phyloP scores from a whole-genome alignment of 2,797 vertebrate genomes.

The Sandelia bainsii region DNA sequence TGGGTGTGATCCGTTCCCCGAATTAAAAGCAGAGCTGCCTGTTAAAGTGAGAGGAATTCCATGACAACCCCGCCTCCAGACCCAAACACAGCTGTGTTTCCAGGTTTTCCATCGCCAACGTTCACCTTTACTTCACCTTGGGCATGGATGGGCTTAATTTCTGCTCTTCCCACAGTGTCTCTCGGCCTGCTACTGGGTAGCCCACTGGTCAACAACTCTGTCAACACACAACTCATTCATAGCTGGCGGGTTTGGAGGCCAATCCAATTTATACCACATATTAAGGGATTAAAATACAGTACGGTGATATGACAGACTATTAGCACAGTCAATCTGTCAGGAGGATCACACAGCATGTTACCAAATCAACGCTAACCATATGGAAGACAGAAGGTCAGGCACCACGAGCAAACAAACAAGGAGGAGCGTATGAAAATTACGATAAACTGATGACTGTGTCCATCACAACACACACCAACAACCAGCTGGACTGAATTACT shows the following conservation, averaged over 20 bases:
- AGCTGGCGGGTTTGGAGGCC: conserved; percentile 49
- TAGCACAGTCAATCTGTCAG: conserved; percentile 69
- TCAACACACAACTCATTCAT: conserved; percentile 44
- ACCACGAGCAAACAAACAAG: conserved; percentile 69
- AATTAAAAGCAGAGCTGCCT: conserved; percentile 51
- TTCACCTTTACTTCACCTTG: conserved; percentile 75
- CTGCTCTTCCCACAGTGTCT: conserved; percentile 45
- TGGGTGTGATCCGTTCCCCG: conserved; percentile 62
- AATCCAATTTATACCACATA: conserved; percentile 68
- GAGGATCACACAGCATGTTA: conserved; percentile 58
- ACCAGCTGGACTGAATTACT: conserved; percentile 63
- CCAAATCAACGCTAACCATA: conserved; percentile 69
- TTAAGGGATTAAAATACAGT: conserved; percentile 74
- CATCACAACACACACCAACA: conserved; percentile 45
- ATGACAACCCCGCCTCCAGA: conserved; percentile 55
- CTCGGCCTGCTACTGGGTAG: conserved; percentile 32
- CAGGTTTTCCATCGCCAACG: conserved; percentile 14
- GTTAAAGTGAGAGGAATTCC: conserved; percentile 72
- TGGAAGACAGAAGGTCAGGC: conserved; percentile 73
- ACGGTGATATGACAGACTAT: conserved; percentile 55
- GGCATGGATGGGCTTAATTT: conserved; percentile 20
- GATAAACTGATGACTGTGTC: conserved; percentile 59
- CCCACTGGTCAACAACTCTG: conserved; percentile 50
- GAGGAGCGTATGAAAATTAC: conserved; percentile 52
- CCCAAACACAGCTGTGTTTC: conserved; percentile 70